Conservation (phyloP, 2,888 invertebrate genomes). For the Therioaphis trifolii region DNA sequence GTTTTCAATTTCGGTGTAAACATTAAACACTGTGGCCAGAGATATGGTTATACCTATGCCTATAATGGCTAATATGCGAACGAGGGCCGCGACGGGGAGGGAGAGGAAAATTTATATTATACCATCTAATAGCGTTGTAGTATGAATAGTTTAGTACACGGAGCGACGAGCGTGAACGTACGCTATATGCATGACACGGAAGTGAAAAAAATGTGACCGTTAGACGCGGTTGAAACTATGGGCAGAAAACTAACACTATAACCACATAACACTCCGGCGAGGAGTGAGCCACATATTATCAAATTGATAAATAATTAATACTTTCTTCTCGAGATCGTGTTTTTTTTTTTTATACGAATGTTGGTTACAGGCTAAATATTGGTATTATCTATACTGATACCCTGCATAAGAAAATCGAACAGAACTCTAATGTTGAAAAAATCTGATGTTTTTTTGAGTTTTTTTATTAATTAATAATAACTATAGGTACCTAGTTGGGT, state of each 20-base stretch:
- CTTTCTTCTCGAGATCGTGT: background rate
- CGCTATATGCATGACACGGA: constrained; percentile 28
- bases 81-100: background rate
- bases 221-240: constrained; percentile 8
- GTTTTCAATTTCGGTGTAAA: background rate
- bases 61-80: too few relatives aligned
- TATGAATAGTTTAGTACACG: constrained; percentile 3
- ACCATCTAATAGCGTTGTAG: background rate
- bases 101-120: background rate
- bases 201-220: constrained; percentile 52
- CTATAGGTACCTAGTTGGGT: too few relatives aligned
- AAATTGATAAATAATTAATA: background rate
- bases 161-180: constrained; percentile 18
- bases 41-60: too few relatives aligned
- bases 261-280: background rate
- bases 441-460: too few relatives aligned
- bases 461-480: too few relatives aligned
- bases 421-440: too few relatives aligned
- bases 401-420: too few relatives aligned
- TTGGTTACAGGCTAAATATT: too few relatives aligned
- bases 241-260: constrained; percentile 14
- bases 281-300: background rate
- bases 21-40: background rate
- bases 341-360: background rate
- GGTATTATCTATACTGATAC: too few relatives aligned